A percentile compares a stretch with the other conserved stretches of the same genome.
phyloP scores from a whole-genome alignment of 2,888 invertebrate species.

The Arrhopalites spinosus region DNA sequence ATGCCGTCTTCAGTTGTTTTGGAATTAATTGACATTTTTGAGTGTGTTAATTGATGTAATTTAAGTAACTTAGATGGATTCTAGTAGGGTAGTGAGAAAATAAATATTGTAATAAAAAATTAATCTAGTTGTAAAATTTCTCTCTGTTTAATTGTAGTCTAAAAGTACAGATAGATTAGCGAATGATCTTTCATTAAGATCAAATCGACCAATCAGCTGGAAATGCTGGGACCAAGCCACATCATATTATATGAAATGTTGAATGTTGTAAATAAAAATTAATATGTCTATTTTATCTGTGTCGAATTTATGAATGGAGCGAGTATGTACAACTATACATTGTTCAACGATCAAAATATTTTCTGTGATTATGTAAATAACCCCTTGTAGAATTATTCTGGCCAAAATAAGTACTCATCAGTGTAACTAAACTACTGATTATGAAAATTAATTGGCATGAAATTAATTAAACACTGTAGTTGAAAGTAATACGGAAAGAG shows the following conservation, averaged over 20 bases:
- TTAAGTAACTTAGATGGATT: background rate
- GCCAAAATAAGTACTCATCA: no score
- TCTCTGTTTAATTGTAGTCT: no score
- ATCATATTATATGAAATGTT: background rate
- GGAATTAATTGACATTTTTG: background rate
- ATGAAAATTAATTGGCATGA: no score
- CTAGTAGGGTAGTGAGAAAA: background rate
- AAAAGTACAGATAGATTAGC: no score
- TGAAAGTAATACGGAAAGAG: no score
- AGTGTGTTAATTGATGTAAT: background rate
- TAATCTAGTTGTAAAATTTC: no score
- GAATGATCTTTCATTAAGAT: background rate
- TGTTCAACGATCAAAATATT: no score
- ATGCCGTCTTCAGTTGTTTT: no score
- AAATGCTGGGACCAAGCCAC: conserved; percentile 52
- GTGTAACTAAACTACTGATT: no score
- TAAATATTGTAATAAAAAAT: background rate
- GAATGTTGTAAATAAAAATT: background rate
- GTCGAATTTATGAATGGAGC: background rate
- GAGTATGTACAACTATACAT: background rate
- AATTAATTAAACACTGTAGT: no score
- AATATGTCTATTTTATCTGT: background rate
- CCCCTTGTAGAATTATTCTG: no score
- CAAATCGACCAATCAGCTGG: conserved; percentile 53
- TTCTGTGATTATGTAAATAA: no score